phyloP scores from a whole-genome alignment of 2,888 invertebrate species.

The Mesorhabditis belari region DNA sequence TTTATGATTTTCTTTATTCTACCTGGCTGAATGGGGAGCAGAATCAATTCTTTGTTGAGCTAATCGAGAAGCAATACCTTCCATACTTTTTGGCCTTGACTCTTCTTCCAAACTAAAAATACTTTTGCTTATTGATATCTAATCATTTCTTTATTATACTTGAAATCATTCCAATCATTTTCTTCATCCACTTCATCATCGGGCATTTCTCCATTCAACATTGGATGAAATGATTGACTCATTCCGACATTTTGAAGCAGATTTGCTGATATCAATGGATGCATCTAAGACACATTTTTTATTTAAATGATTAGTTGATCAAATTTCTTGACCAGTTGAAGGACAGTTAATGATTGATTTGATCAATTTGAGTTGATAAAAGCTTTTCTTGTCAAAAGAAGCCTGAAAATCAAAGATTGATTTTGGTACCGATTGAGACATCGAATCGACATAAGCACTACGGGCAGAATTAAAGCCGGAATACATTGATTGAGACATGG shows the following conservation, averaged over 20 bases:
- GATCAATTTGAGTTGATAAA: too few relatives aligned
- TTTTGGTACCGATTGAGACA: background rate
- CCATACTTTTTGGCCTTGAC: conserved; percentile 12
- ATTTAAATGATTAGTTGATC: too few relatives aligned
- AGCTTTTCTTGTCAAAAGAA: too few relatives aligned
- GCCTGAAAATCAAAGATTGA: background rate
- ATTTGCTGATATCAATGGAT: background rate
- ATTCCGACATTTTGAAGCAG: background rate
- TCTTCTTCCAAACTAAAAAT: conserved; percentile 24
- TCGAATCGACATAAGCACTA: background rate
- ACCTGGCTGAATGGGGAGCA: background rate
- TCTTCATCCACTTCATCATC: background rate
- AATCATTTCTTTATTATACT: conserved; percentile 1
- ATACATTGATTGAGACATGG: conserved; percentile 9
- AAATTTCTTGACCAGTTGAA: too few relatives aligned
- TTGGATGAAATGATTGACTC: background rate
- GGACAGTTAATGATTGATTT: too few relatives aligned
- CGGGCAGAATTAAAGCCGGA: too few relatives aligned
- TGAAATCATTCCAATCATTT: conserved; percentile 22
- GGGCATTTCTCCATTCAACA: background rate
- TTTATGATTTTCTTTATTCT: background rate
- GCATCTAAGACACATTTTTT: background rate
- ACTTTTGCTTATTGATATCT: conserved; percentile 10
- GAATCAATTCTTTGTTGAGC: conserved; percentile 2
- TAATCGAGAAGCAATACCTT: conserved; percentile 15